Evolutionary conservation across 2,888 invertebrate species (phyloP).

Genomic region (Cheilosia scutellata): DNA sequence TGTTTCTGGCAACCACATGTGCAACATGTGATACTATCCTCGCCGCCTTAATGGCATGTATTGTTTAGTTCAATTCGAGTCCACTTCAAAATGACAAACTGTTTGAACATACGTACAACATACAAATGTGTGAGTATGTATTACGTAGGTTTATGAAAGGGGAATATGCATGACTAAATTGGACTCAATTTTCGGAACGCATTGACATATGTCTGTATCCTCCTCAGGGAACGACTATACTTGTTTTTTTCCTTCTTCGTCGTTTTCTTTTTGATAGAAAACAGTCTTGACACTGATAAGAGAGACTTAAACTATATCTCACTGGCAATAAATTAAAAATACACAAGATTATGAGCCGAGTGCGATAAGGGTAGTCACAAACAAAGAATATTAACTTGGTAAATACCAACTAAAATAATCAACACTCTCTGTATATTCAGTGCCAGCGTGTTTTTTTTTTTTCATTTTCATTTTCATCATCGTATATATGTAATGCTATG

Average conservation of each 20-base stretch:
- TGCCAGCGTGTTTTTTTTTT: background rate
- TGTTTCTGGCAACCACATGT: conserved; percentile 71
- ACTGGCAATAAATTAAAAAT: conserved; percentile 38
- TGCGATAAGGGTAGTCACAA: conserved; percentile 51
- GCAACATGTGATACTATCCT: conserved; percentile 44
- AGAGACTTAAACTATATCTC: conserved; percentile 35
- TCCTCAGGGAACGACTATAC: background rate
- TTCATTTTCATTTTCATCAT: conserved; percentile 1
- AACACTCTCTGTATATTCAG: conserved; percentile 25
- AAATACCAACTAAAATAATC: conserved; percentile 42
- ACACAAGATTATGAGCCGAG: conserved; percentile 48
- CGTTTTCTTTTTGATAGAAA: background rate
- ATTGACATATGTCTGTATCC: background rate
- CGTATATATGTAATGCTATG: background rate
- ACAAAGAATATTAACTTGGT: conserved; percentile 62
- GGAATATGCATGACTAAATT: background rate
- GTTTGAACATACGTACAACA: conserved; percentile 13
- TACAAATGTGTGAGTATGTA: background rate
- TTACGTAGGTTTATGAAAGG: background rate
- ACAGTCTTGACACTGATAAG: conserved; percentile 42
- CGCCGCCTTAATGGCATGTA: conserved; percentile 39
- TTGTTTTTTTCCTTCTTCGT: background rate
- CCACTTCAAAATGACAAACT: conserved; percentile 48
- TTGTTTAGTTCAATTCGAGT: conserved; percentile 18
- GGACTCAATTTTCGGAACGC: background rate